Conservation (phyloP, 37 sponge, comb jelly and placozoan genomes). For the Diacarnus erythraeanus region DNA sequence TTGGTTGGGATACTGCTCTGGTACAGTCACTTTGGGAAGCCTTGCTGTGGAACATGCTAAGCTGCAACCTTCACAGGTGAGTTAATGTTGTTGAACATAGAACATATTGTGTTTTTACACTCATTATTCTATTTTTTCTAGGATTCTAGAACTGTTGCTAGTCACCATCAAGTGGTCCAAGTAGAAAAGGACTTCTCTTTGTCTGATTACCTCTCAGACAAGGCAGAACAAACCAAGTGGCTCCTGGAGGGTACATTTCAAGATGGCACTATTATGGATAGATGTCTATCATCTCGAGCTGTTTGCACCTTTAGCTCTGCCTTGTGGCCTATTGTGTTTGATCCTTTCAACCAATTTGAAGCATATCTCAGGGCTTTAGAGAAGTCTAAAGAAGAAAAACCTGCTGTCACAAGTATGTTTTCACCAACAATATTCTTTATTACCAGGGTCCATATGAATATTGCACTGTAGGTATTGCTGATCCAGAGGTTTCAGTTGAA, state of each 20-base stretch:
- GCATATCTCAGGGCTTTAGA: conserved; percentile 1
- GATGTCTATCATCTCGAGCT: conserved; percentile 14
- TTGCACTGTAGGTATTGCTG: too few relatives aligned
- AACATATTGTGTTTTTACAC: background rate
- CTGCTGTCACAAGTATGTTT: too few relatives aligned
- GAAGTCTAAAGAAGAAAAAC: too few relatives aligned
- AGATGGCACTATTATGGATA: conserved; percentile 17
- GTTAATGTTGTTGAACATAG: background rate
- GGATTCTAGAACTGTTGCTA: background rate
- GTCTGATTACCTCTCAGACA: conserved; percentile 10
- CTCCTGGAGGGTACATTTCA: conserved; percentile 36
- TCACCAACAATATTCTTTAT: too few relatives aligned
- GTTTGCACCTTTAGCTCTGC: background rate
- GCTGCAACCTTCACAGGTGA: conserved; percentile 14
- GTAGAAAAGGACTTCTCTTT: conserved; percentile 36
- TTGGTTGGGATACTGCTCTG: conserved; percentile 67
- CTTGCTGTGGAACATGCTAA: background rate
- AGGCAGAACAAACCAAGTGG: conserved; percentile 46
- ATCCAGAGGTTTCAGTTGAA: conserved; percentile 7
- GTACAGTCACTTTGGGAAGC: conserved; percentile 32
- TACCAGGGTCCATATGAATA: too few relatives aligned
- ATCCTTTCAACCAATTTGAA: conserved; percentile 51
- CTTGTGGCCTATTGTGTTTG: conserved; percentile 56
- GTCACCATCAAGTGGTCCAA: conserved; percentile 25
- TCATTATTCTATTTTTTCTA: background rate